Evolutionary conservation across 2,113 vertebrate genomes (phyloP).

Genomic region (Pangasianodon hypophthalmus): DNA sequence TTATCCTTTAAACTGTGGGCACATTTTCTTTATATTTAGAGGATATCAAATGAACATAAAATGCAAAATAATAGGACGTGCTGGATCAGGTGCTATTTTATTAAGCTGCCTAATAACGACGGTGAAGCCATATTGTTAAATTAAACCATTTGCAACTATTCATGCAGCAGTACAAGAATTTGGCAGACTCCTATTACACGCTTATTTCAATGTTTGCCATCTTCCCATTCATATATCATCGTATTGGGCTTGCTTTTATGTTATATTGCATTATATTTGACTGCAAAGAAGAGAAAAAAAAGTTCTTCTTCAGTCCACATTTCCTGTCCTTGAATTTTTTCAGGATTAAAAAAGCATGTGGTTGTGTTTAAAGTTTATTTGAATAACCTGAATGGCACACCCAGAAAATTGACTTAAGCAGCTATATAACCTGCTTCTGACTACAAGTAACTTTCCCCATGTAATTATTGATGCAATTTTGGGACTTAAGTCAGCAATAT

Average conservation of each 20-base stretch:
- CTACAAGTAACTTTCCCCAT: background rate
- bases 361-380: background rate
- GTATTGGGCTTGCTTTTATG: background rate
- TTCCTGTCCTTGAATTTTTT: background rate
- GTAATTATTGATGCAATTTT: background rate
- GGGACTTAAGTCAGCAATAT: background rate
- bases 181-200: background rate
- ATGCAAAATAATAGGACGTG: background rate
- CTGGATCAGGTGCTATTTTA: background rate
- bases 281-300: background rate
- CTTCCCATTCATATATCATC: background rate
- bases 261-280: background rate
- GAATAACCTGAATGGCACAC: background rate
- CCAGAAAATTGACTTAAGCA: background rate
- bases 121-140: background rate
- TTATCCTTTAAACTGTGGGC: background rate
- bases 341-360: background rate
- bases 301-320: background rate
- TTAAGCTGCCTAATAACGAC: background rate
- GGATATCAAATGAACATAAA: background rate
- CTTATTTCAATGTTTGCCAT: background rate
- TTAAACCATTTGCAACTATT: background rate
- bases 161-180: background rate
- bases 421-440: background rate
- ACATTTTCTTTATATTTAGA: background rate